Conservation (phyloP, 2,797 vertebrate genomes). For the Danio jaintianensis region DNA sequence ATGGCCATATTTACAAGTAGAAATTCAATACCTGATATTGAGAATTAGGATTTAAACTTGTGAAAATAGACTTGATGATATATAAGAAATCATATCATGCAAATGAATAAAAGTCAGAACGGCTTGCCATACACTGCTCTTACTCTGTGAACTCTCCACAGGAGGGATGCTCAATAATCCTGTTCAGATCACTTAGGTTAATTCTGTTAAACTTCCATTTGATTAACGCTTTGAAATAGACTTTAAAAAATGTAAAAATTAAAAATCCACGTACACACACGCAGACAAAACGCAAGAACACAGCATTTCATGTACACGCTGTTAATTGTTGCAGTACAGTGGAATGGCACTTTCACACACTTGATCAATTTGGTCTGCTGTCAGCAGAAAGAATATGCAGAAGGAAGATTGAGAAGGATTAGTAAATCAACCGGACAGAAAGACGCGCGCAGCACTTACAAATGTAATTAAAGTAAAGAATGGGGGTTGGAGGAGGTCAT, state of each 20-base stretch:
- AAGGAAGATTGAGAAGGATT: constrained; percentile 27
- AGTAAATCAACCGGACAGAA: constrained; percentile 59
- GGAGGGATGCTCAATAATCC: constrained; percentile 71
- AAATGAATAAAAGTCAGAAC: no score
- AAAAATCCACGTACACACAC: constrained; percentile 18
- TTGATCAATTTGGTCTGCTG: constrained; percentile 39
- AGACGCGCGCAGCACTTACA: constrained; percentile 51
- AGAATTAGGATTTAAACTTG: no score
- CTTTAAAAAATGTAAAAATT: neutral
- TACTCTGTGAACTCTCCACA: constrained; percentile 24
- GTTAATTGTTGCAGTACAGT: constrained; percentile 22
- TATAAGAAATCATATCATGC: no score
- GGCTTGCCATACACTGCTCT: neutral
- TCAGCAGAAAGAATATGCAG: constrained; percentile 52
- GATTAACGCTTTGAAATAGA: constrained; percentile 61
- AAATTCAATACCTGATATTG: no score
- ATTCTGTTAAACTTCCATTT: constrained; percentile 79
- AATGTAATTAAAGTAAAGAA: constrained; percentile 55
- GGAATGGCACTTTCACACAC: constrained; percentile 30
- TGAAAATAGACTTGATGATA: no score
- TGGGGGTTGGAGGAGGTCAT: constrained; percentile 14
- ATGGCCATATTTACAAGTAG: no score
- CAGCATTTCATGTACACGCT: neutral
- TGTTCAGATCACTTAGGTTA: constrained; percentile 70
- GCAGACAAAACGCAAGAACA: constrained; percentile 4